Percentiles rank a stretch among this genome's conserved stretches.
These are phyloP conservation scores for Pseudocheirus occidentalis DNA, from an alignment of 2,797 vertebrate genomes.

Conservation along the genomic window DNA sequence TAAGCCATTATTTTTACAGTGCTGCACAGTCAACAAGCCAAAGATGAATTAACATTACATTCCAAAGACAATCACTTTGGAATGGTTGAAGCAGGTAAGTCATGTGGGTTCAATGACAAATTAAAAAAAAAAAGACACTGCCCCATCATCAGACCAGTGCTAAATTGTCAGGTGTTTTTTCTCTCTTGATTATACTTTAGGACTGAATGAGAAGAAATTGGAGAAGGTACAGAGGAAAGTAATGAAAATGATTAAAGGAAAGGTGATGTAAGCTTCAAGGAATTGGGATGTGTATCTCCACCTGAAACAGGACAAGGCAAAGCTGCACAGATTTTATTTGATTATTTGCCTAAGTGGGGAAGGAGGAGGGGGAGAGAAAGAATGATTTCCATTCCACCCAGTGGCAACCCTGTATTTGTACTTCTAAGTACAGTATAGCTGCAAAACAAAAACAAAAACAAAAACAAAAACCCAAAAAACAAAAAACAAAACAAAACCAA, in stretches of 20 bases:
- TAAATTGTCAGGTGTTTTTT: background rate
- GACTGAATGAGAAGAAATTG: constrained; percentile 62
- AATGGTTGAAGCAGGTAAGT: background rate
- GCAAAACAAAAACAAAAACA: too few relatives aligned
- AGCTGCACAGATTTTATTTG: fast-evolving
- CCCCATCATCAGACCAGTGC: background rate
- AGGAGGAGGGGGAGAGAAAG: background rate
- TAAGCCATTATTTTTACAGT: background rate
- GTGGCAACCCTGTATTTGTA: fast-evolving
- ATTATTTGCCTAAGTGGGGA: background rate
- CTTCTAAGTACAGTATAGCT: background rate
- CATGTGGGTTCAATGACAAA: background rate
- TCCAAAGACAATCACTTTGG: background rate
- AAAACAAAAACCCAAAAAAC: too few relatives aligned
- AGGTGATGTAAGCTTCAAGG: constrained; percentile 75
- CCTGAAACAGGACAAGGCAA: background rate
- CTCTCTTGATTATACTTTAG: constrained; percentile 58
- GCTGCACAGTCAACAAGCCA: background rate
- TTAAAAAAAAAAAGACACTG: background rate
- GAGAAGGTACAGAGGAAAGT: constrained; percentile 69
- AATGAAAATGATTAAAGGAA: constrained; percentile 79
- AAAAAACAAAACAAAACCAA: too few relatives aligned
- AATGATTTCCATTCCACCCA: background rate
- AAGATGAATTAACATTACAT: background rate
- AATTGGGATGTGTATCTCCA: constrained; percentile 19